phyloP scores from a whole-genome alignment of 2,797 vertebrate genomes.

The Nyctalus aviator region DNA sequence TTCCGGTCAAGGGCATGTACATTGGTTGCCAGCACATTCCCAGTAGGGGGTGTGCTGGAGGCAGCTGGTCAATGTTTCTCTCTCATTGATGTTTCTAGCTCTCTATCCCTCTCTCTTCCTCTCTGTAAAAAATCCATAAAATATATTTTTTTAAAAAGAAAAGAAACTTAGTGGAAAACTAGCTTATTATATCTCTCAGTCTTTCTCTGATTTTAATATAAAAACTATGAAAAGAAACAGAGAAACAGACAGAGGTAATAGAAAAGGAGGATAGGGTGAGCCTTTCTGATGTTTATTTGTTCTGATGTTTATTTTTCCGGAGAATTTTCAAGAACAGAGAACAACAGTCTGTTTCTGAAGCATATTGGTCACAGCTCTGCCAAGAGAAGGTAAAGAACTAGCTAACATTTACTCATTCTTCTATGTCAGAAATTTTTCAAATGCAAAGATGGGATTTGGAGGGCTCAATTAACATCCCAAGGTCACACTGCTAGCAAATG shows the following conservation, averaged over 20 bases:
- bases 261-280: not conserved
- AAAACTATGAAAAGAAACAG: conserved; percentile 44
- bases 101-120: no score
- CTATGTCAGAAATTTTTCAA: not conserved
- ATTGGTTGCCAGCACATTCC: no score
- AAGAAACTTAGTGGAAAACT: conserved; percentile 12
- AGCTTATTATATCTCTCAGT: conserved; percentile 22
- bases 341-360: conserved; percentile 35
- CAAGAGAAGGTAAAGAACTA: not conserved
- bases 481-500: not conserved
- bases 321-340: conserved; percentile 46
- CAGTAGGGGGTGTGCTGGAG: no score
- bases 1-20: no score
- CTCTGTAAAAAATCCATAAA: no score
- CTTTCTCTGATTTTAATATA: conserved; percentile 16
- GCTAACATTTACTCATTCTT: conserved; percentile 4
- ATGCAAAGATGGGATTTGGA: not conserved
- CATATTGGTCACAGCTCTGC: not conserved
- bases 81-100: no score
- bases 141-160: no score
- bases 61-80: no score
- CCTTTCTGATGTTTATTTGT: not conserved
- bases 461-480: not conserved
- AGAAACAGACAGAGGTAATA: conserved; percentile 13
- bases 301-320: not conserved